Percentiles rank a stretch among this genome's conserved stretches.
Conservation (phyloP, 2,113 vertebrate species). For the Opisthocomus hoazin region DNA sequence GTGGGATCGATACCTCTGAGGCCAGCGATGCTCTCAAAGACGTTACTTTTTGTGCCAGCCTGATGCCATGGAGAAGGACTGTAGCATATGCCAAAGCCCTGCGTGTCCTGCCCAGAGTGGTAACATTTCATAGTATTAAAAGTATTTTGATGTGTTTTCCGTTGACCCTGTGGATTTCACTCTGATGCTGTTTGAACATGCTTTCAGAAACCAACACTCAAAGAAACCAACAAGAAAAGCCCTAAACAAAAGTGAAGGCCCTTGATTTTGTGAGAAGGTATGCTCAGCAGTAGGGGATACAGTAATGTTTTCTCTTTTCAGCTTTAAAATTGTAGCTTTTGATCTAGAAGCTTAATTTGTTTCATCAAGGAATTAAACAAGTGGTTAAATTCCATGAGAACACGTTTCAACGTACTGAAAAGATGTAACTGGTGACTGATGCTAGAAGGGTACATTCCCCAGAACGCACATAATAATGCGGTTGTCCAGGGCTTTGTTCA, state of each 20-base stretch:
- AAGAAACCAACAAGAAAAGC: not conserved
- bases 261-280: not conserved
- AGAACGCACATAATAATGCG: slow-evolving; percentile 32
- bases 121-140: not conserved
- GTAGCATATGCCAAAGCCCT: not conserved
- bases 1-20: not conserved
- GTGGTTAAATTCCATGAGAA: not conserved
- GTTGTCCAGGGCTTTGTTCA: not conserved
- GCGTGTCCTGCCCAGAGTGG: not conserved
- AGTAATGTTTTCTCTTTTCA: not conserved
- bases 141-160: not conserved
- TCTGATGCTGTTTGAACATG: not conserved
- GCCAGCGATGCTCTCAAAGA: not conserved
- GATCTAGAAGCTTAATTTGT: not conserved
- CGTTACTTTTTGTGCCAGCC: not conserved
- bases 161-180: not conserved
- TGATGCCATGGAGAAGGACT: not conserved
- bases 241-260: not conserved
- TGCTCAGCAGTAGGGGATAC: not conserved
- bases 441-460: slow-evolving; percentile 16
- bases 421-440: not conserved
- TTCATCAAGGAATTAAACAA: slow-evolving; percentile 8
- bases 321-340: not conserved
- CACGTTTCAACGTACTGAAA: not conserved
- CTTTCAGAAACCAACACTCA: not conserved